Evolutionary conservation across 2,113 vertebrate species (phyloP), one percentile per base, ranked within the genome.

Genomic region (Conger conger): DNA sequence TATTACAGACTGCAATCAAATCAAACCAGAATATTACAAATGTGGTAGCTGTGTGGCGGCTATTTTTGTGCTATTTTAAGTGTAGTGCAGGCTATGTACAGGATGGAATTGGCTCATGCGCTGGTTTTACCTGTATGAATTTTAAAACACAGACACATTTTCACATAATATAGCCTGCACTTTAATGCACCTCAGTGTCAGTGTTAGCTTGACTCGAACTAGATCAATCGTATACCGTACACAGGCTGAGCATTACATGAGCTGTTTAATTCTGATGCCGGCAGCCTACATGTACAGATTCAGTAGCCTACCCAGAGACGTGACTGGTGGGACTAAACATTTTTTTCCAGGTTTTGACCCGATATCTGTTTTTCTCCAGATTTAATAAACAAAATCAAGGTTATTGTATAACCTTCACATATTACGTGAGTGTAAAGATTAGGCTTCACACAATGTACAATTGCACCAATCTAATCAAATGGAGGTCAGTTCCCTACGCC

Each of bases 31-130:
- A n/a, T n/a, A n/a, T n/a, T n/a, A n/a, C n/a, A n/a, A n/a, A n/a
- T n/a, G n/a, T n/a, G n/a, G n/a, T n/a, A n/a, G 57, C 23, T 23
- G 27, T 73, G n/a, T 73, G 6, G 68, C 27, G 8, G n/a, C 9
- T 73, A 73, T 73, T 73, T 73, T n/a, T n/a, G 68, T 73, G n/a
- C 68, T 33, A 33, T 73, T 73, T 73, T n/a, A 73, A 73, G 68
- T 73, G 9, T 30, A 0, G 68, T 73, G 68, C 15, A 73, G n/a
- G 68, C 11, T 15, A 33, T 73, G 68, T 30, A 9, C 68, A n/a
- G 3, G 9, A 33, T 33, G 27, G 68, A 73, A n/a, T 30, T 8
- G 68, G 68, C 68, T 33, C 68, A 73, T 73, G 30, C n/a, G 3
- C 20, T 2, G 20, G 57, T 23, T 63, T 27, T 7, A 63, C 18